A percentile compares a stretch with the other conserved stretches of the same genome.
Evolutionary conservation across 2,888 invertebrate species (phyloP).

Genomic region (Drosophila infuscata): DNA sequence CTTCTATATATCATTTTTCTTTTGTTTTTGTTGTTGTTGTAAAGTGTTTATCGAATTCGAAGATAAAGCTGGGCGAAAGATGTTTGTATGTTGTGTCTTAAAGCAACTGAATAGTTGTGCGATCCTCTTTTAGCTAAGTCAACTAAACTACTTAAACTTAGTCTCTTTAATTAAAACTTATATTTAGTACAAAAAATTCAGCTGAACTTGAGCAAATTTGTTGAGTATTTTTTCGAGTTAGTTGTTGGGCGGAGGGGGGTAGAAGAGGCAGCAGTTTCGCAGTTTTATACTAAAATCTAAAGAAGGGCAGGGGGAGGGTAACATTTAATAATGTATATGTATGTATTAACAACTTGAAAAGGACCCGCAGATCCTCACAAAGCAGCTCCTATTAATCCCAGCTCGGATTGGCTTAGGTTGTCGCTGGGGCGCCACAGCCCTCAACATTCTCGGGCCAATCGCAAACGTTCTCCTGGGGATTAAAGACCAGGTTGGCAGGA

Average conservation of each 20-base stretch:
- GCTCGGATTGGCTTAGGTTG: constrained; percentile 82
- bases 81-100: constrained; percentile 22
- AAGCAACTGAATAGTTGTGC: constrained; percentile 46
- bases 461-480: constrained; percentile 96
- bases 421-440: constrained; percentile 91
- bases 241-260: constrained; percentile 34
- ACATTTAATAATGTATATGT: constrained; percentile 52
- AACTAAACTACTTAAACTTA: constrained; percentile 75
- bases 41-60: constrained; percentile 24
- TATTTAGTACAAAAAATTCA: constrained; percentile 69
- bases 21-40: constrained; percentile 13
- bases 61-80: constrained; percentile 36
- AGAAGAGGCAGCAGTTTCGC: constrained; percentile 60
- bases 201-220: constrained; percentile 63
- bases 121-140: constrained; percentile 68
- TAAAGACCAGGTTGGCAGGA: constrained; percentile 96
- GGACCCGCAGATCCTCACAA: constrained; percentile 3
- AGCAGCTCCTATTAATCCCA: constrained; percentile 7
- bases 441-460: constrained; percentile 98
- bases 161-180: constrained; percentile 65
- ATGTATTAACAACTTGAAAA: constrained; percentile 63
- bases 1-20: constrained; percentile 61
- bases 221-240: constrained; percentile 69
- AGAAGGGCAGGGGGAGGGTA: constrained; percentile 24
- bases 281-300: constrained; percentile 56